These are phyloP conservation scores for Drosophila tristis DNA, from an alignment of 1,140 invertebrate species.

Conservation along the genomic window DNA sequence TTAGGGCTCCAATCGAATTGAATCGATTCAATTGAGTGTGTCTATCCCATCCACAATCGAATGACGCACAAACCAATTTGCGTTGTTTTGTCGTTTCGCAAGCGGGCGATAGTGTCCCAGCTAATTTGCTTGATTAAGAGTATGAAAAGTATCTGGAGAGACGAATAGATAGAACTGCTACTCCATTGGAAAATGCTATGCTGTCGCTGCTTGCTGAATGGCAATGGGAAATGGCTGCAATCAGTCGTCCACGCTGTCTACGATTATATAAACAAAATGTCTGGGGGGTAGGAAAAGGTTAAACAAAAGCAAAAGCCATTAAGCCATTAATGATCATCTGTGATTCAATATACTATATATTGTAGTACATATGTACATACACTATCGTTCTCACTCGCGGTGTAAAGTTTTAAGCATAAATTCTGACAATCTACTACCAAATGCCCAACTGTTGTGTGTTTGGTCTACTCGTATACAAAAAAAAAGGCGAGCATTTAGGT, in stretches of 20 bases:
- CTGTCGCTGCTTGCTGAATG: slow-evolving; percentile 4
- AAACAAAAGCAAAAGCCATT: slow-evolving; percentile 12
- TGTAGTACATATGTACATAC: too few relatives aligned
- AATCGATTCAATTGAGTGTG: slow-evolving; percentile 24
- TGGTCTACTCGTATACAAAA: not conserved
- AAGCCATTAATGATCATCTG: slow-evolving; percentile 29
- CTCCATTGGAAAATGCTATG: not conserved
- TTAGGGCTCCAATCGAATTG: slow-evolving; percentile 25
- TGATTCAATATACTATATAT: too few relatives aligned
- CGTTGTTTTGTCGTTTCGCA: slow-evolving; percentile 6
- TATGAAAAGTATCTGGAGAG: slow-evolving; percentile 31
- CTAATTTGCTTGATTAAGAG: slow-evolving; percentile 34
- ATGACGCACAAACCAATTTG: slow-evolving; percentile 33
- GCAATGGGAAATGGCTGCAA: slow-evolving; percentile 17
- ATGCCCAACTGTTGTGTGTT: not conserved
- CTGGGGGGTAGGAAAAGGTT: slow-evolving; percentile 4
- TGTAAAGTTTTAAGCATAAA: too few relatives aligned
- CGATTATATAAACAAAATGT: slow-evolving; percentile 17
- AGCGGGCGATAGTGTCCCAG: slow-evolving; percentile 23
- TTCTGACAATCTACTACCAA: not conserved
- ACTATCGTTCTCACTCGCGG: too few relatives aligned
- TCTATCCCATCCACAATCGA: slow-evolving; percentile 24
- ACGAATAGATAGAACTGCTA: not conserved
- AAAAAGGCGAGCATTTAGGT: slow-evolving; percentile 20
- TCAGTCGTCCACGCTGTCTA: slow-evolving; percentile 5